phyloP scores from a whole-genome alignment of 2,888 invertebrate genomes.

The Tridacna gigas region DNA sequence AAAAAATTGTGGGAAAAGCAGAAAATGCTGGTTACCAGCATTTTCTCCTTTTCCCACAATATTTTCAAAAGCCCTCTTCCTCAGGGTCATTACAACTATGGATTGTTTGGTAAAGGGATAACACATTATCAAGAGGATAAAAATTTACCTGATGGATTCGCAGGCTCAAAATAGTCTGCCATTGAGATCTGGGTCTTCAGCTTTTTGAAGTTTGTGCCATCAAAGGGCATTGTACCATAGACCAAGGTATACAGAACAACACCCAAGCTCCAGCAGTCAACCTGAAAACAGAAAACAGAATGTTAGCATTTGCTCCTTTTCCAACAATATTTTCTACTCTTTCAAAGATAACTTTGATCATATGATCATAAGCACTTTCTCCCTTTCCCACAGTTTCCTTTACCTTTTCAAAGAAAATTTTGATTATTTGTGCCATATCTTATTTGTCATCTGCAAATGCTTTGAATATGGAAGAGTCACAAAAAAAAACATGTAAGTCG shows the following conservation, averaged over 20 bases:
- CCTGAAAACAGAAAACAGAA: constrained; percentile 78
- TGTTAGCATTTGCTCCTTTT: no score
- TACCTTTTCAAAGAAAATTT: no score
- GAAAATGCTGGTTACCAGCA: background rate
- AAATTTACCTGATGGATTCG: constrained; percentile 92
- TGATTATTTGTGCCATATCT: no score
- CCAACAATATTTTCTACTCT: no score
- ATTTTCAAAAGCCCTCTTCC: background rate
- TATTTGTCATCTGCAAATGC: no score
- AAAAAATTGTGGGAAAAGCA: no score
- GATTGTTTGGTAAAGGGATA: background rate
- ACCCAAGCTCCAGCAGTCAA: constrained; percentile 93
- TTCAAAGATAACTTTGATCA: no score
- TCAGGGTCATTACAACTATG: background rate
- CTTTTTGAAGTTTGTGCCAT: constrained; percentile 98
- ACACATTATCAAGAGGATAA: background rate
- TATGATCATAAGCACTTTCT: no score
- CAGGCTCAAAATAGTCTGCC: constrained; percentile 98
- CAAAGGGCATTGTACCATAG: constrained; percentile 99
- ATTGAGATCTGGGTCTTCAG: constrained; percentile 98
- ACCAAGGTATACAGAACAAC: constrained; percentile 98
- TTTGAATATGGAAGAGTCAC: no score
- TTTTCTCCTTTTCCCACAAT: background rate
- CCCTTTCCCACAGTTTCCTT: no score
- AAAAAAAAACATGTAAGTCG: no score